These are phyloP conservation scores for Actinostola sp. DNA, from an alignment of 92 coral and sea anemone genomes.

Conservation along the genomic window DNA sequence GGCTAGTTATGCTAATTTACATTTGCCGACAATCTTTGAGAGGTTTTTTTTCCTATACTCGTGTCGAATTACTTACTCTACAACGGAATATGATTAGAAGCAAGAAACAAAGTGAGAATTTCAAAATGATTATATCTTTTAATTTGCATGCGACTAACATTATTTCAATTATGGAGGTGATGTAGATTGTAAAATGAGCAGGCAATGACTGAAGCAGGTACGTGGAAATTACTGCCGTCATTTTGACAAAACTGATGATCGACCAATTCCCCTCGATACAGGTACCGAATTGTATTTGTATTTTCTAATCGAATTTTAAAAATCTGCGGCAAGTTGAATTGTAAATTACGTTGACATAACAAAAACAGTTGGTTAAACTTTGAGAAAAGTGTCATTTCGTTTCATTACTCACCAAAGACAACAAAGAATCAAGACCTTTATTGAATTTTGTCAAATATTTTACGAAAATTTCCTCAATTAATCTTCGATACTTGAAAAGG, in stretches of 20 bases:
- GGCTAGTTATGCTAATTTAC: constrained; percentile 53
- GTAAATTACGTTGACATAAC: constrained; percentile 5
- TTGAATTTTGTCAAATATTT: neutral
- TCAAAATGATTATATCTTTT: neutral
- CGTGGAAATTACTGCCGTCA: neutral
- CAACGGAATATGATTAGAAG: constrained; percentile 22
- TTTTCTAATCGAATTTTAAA: constrained; percentile 7
- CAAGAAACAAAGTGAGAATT: neutral
- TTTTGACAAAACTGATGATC: neutral
- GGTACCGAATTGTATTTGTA: neutral
- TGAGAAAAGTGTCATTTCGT: neutral
- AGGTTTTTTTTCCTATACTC: constrained; percentile 6
- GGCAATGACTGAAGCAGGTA: neutral
- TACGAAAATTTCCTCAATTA: too few relatives aligned
- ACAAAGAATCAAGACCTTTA: neutral
- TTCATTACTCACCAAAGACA: neutral
- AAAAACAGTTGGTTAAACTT: constrained; percentile 13
- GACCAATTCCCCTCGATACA: neutral
- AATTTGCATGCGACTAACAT: neutral
- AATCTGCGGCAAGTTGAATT: constrained; percentile 12
- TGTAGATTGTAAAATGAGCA: neutral
- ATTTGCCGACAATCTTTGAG: constrained; percentile 31
- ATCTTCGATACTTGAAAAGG: too few relatives aligned
- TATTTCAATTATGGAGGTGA: neutral
- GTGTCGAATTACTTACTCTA: constrained; percentile 31